Conservation (phyloP, 2,113 vertebrate species). For the Cisticola juncidis region DNA sequence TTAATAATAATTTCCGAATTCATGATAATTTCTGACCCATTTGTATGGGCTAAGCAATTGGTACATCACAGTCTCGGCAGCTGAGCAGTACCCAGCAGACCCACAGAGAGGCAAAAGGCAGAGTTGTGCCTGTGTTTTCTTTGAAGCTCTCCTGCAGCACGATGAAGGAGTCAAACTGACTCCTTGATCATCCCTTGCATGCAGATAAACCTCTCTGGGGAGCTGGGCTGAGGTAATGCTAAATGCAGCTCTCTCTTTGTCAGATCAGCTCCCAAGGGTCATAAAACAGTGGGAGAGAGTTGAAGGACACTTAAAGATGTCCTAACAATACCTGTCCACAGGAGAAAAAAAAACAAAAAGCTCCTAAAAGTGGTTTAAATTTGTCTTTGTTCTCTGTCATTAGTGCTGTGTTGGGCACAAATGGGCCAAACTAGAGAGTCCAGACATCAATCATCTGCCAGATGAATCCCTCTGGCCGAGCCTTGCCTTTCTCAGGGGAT, state of each 20-base stretch:
- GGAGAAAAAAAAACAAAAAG: rapidly evolving
- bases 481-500: background rate
- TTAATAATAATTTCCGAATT: background rate
- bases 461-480: rapidly evolving
- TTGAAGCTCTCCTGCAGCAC: background rate
- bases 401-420: background rate
- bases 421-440: background rate
- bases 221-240: background rate
- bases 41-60: background rate
- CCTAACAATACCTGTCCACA: background rate
- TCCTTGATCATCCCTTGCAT: background rate
- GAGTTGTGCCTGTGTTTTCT: background rate
- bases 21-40: background rate
- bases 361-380: background rate
- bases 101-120: background rate
- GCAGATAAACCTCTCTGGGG: background rate
- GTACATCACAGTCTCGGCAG: background rate
- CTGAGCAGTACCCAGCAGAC: background rate
- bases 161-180: background rate
- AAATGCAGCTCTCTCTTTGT: background rate
- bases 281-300: background rate
- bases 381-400: background rate
- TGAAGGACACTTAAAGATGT: background rate
- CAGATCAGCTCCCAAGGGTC: background rate
- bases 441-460: background rate